These are phyloP conservation scores for Archaeoteleia sp. DNA, from an alignment of 2,888 invertebrate genomes.

Conservation along the genomic window DNA sequence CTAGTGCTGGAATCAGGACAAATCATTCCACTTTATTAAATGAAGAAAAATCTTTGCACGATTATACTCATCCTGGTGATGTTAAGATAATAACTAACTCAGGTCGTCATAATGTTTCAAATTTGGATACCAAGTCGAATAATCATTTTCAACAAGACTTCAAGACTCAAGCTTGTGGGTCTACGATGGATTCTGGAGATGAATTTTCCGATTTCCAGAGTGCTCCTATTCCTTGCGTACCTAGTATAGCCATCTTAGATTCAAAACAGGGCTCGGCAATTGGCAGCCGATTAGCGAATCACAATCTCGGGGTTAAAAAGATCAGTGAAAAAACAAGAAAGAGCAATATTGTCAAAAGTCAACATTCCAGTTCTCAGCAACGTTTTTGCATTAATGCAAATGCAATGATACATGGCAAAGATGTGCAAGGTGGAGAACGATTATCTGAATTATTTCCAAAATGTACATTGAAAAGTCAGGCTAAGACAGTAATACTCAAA, in stretches of 20 bases:
- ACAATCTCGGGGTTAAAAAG: conserved; percentile 74
- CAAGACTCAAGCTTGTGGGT: conserved; percentile 46
- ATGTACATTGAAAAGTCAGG: conserved; percentile 68
- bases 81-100: conserved; percentile 26
- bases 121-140: too few species aligned
- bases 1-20: conserved; percentile 1
- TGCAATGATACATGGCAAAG: conserved; percentile 37
- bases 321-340: conserved; percentile 66
- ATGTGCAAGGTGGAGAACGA: conserved; percentile 52
- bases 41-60: too few species aligned
- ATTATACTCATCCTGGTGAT: too few species aligned
- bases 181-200: conserved; percentile 63
- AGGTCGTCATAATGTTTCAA: conserved; percentile 8
- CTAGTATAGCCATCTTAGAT: conserved; percentile 65
- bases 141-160: too few species aligned
- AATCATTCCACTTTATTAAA: too few species aligned
- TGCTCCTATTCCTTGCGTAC: conserved; percentile 61
- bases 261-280: conserved; percentile 72
- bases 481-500: conserved; percentile 71
- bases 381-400: conserved; percentile 5
- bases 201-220: conserved; percentile 77
- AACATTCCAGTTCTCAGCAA: conserved; percentile 26
- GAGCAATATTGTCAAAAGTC: conserved; percentile 46
- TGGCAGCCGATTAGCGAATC: conserved; percentile 75
- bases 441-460: conserved; percentile 69